Percentiles rank a stretch among this genome's conserved stretches.
phyloP scores from a whole-genome alignment of 2,113 vertebrate species.

The Triplophysa tibetana region DNA sequence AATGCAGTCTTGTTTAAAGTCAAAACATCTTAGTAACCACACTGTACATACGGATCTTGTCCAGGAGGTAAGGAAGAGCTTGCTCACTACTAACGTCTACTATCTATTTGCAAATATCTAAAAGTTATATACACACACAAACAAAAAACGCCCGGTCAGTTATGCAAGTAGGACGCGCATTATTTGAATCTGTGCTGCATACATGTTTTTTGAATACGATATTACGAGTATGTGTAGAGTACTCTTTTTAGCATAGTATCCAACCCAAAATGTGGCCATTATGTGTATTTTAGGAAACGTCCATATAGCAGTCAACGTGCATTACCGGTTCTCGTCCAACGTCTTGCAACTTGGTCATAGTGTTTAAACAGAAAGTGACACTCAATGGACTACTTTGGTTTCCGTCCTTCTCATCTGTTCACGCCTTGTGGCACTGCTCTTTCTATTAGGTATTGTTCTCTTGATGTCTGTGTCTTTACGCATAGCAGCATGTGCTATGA shows the following conservation, averaged over 20 bases:
- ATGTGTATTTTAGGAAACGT: conserved; percentile 71
- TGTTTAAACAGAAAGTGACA: conserved; percentile 68
- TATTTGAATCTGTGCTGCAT: conserved; percentile 61
- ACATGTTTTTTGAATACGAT: conserved; percentile 40
- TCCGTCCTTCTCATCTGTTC: conserved; percentile 57
- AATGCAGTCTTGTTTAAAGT: conserved; percentile 75
- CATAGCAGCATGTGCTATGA: conserved; percentile 80
- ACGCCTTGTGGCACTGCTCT: conserved; percentile 59
- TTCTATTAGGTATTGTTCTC: conserved; percentile 67
- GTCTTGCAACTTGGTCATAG: conserved; percentile 65
- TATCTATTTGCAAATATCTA: conserved; percentile 45
- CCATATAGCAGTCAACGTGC: conserved; percentile 72
- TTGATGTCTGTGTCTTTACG: conserved; percentile 65
- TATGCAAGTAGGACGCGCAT: conserved; percentile 70
- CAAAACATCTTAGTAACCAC: conserved; percentile 71
- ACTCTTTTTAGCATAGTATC: conserved; percentile 65
- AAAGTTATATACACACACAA: conserved; percentile 51
- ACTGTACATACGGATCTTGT: conserved; percentile 58
- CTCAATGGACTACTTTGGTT: conserved; percentile 58
- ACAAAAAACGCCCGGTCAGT: conserved; percentile 37
- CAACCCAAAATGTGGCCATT: conserved; percentile 62
- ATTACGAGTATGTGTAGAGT: conserved; percentile 50
- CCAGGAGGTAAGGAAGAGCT: conserved; percentile 59
- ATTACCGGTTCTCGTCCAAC: conserved; percentile 56
- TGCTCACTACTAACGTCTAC: conserved; percentile 66